These are phyloP conservation scores for Habropoda laboriosa DNA, from an alignment of 1,140 invertebrate genomes.

Conservation along the genomic window DNA sequence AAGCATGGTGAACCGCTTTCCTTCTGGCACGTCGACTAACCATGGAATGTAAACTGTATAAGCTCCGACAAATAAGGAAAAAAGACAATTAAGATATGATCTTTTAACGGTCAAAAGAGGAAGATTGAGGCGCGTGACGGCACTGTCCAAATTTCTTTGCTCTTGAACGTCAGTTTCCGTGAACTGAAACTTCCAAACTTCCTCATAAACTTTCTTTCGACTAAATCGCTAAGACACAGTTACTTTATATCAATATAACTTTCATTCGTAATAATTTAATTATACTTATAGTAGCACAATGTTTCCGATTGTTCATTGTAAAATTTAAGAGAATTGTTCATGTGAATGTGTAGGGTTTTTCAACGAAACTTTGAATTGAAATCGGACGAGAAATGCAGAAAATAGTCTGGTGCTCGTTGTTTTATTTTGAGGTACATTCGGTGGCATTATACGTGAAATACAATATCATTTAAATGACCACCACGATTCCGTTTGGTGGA, in stretches of 20 bases:
- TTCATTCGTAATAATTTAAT: background rate
- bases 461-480: no score
- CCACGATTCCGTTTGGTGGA: no score
- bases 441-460: no score
- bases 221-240: no score
- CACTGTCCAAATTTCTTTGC: slow-evolving; percentile 62
- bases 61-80: slow-evolving; percentile 24
- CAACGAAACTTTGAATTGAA: no score
- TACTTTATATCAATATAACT: no score
- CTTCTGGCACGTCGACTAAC: slow-evolving; percentile 24
- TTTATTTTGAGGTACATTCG: no score
- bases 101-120: slow-evolving; percentile 45
- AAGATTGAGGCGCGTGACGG: slow-evolving; percentile 46
- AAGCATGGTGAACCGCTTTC: slow-evolving; percentile 47
- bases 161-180: slow-evolving; percentile 14
- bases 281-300: background rate
- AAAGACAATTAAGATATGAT: slow-evolving; percentile 50
- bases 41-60: slow-evolving; percentile 52
- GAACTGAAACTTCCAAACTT: background rate
- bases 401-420: no score
- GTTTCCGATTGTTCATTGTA: background rate
- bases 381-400: no score
- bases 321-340: background rate
- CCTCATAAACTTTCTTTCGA: no score
- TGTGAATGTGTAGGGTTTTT: no score